A percentile compares a stretch with the other conserved stretches of the same genome.
phyloP scores from a whole-genome alignment of 2,888 invertebrate species.

The Serrognathus titanus region DNA sequence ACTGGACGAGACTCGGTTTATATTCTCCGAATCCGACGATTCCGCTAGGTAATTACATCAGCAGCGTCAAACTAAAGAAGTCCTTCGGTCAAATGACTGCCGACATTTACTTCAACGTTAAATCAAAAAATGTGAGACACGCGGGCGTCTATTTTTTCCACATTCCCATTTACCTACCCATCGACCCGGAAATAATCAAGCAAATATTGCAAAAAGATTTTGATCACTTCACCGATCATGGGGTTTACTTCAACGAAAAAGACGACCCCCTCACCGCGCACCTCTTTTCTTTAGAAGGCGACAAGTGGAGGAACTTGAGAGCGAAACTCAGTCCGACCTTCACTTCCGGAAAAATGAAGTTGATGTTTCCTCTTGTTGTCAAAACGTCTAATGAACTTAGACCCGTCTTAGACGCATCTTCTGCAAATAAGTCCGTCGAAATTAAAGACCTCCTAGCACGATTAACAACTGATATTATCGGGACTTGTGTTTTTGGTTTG shows the following conservation, averaged over 20 bases:
- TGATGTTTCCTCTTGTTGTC: slow-evolving; percentile 20
- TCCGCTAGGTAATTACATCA: slow-evolving; percentile 31
- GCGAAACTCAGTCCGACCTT: slow-evolving; percentile 22
- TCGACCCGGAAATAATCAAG: slow-evolving; percentile 29
- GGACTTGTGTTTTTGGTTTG: slow-evolving; percentile 10
- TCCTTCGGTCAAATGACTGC: slow-evolving; percentile 14
- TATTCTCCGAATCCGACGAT: slow-evolving; percentile 26
- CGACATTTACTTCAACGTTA: slow-evolving; percentile 22
- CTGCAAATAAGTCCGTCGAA: not conserved
- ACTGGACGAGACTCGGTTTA: slow-evolving; percentile 33
- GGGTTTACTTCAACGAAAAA: slow-evolving; percentile 54
- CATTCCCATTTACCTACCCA: slow-evolving; percentile 21
- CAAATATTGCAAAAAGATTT: slow-evolving; percentile 57
- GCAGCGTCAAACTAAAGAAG: slow-evolving; percentile 5
- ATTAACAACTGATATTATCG: slow-evolving; percentile 13
- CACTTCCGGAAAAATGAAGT: slow-evolving; percentile 25
- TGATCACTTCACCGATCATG: slow-evolving; percentile 58
- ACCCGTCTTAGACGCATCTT: not conserved
- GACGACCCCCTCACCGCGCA: slow-evolving; percentile 57
- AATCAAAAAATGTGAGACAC: slow-evolving; percentile 18
- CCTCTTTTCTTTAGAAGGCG: slow-evolving; percentile 54
- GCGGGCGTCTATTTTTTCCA: slow-evolving; percentile 29
- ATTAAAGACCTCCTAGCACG: slow-evolving; percentile 8
- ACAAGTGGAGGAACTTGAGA: slow-evolving; percentile 53
- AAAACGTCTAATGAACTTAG: slow-evolving; percentile 14